These are phyloP conservation scores for Rhegmatorhina hoffmannsi DNA, from an alignment of 2,113 vertebrate species.

Conservation along the genomic window DNA sequence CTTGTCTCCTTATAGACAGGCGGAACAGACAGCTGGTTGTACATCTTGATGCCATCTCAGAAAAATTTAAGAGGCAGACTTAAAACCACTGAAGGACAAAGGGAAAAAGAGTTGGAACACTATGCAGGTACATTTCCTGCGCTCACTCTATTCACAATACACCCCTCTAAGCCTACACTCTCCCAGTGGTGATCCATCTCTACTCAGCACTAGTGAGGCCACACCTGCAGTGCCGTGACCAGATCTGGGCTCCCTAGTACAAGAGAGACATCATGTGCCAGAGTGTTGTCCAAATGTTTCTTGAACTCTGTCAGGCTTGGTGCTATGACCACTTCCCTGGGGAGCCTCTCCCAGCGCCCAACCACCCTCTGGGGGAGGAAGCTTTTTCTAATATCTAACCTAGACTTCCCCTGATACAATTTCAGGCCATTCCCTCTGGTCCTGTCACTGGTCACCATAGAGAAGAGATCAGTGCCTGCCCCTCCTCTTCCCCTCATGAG, in stretches of 20 bases:
- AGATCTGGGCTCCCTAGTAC: background rate
- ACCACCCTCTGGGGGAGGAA: background rate
- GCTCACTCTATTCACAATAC: background rate
- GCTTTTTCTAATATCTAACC: background rate
- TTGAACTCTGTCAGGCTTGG: background rate
- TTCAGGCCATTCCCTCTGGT: background rate
- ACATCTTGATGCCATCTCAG: background rate
- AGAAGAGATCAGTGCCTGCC: background rate
- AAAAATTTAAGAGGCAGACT: background rate
- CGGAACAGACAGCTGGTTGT: background rate
- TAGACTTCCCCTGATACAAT: background rate
- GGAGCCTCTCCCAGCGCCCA: background rate
- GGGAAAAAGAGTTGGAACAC: background rate
- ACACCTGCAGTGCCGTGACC: background rate
- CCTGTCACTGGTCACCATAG: background rate
- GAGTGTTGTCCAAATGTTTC: background rate
- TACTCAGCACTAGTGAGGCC: background rate
- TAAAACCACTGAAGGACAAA: background rate
- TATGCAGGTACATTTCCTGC: background rate
- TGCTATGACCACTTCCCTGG: background rate
- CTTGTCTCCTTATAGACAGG: background rate
- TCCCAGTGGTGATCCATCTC: background rate
- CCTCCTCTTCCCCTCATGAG: background rate
- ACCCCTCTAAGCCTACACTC: background rate
- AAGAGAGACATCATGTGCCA: background rate